Base-by-base conservation (phyloP, 1,140 invertebrate genomes). In the Drepana arcuata region DNA sequence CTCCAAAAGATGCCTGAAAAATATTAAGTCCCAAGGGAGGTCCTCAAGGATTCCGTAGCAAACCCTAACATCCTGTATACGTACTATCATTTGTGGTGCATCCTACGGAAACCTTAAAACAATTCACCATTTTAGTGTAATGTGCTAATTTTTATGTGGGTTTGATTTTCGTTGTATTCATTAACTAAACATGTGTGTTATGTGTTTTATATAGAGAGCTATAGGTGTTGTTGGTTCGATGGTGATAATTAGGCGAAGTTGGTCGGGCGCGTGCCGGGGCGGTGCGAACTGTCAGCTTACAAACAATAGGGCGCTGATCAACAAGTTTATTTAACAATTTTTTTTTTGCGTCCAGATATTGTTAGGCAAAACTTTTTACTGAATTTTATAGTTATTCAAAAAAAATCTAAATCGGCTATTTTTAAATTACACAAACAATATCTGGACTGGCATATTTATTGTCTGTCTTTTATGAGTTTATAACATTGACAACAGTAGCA, bases 141-240 rank as follows among this genome's bases (percentile, higher is more conserved):
- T 82, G 78, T 82, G 74, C 78, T 82, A 82, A 79, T 82, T 79
- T 40, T 40, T 46, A 72, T 75, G 74, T 81, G 74, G 66, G 69
- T 79, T 81, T 81, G 72, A 56, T 67, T 75, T 79, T 75, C 63
- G 63, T 70, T 77, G 37, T 49, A 42, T 39, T n/a, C 32, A 42
- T 75, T 75, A 63, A 79, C 77, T 78, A 72, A 75, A 79, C 67
- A 63, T 82, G 71, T 82, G 74, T 82, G 77, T 79, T 70, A 59
- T 78, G 64, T 81, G 72, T 82, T 10, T 60, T 67, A 54, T 64
- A 70, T 77, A 82, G 67, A 73, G 55, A 71, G 77, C 72, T 77
- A 63, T 74, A 56, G 63, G 69, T 73, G 62, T 50, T 73, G 63
- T 37, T 40, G 27, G 24, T 11, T 11, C 28, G 42, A 23, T 58